Conservation (phyloP, 2,113 vertebrate species). For the Synodontis membranacea region DNA sequence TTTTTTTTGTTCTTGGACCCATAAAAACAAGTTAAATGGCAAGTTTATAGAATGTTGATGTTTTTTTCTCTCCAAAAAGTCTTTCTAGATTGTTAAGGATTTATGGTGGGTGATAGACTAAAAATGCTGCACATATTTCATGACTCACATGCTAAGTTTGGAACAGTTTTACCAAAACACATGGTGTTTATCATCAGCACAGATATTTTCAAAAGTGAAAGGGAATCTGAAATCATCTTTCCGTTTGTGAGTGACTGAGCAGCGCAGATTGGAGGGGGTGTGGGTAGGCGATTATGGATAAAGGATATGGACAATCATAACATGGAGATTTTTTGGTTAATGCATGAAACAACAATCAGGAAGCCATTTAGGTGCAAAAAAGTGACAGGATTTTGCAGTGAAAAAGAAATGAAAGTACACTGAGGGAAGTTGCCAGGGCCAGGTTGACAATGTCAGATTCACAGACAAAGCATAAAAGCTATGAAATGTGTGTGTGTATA, state of each 20-base stretch:
- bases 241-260: not conserved
- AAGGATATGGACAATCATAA: slow-evolving; percentile 15
- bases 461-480: not conserved
- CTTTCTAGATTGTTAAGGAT: not conserved
- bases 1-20: too few species aligned
- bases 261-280: slow-evolving; percentile 10
- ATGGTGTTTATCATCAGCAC: slow-evolving; percentile 11
- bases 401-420: not conserved
- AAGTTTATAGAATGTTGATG: not conserved
- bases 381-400: not conserved
- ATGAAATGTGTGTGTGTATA: too few species aligned
- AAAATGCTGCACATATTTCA: not conserved
- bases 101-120: not conserved
- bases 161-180: slow-evolving; percentile 6
- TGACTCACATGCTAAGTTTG: not conserved
- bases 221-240: not conserved
- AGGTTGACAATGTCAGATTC: not conserved
- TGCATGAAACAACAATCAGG: not conserved
- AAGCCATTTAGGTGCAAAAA: not conserved
- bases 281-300: slow-evolving; percentile 9
- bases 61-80: not conserved
- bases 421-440: not conserved
- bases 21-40: not conserved
- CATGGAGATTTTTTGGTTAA: slow-evolving; percentile 4
- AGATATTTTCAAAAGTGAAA: slow-evolving; percentile 7